A percentile compares a stretch with the other conserved stretches of the same genome.
These are phyloP conservation scores for Epinotia nisella DNA, from an alignment of 2,888 invertebrate species.

Conservation along the genomic window DNA sequence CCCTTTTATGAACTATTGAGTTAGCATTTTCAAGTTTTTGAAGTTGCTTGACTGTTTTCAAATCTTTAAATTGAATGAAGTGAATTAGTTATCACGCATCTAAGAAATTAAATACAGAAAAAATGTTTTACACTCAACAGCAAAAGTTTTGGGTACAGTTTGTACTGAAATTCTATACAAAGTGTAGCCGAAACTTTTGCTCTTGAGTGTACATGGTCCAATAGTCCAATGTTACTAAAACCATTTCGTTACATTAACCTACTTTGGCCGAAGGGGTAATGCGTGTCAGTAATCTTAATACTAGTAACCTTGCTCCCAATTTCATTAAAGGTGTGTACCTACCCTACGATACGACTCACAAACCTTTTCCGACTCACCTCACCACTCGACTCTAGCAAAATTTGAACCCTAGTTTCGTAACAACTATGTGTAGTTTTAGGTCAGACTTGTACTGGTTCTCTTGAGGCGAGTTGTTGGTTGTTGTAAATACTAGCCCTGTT, in stretches of 20 bases:
- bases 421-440: background rate
- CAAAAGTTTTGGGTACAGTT: too few species aligned
- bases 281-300: conserved; percentile 25
- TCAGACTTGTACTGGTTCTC: background rate
- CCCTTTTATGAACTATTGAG: too few species aligned
- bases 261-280: conserved; percentile 21
- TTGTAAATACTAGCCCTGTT: conserved; percentile 4
- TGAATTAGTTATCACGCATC: too few species aligned
- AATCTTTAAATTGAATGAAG: too few species aligned
- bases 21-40: too few species aligned
- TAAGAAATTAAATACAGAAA: too few species aligned
- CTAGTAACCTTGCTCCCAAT: conserved; percentile 30
- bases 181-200: too few species aligned
- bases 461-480: background rate
- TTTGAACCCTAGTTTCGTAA: background rate
- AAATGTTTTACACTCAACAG: too few species aligned
- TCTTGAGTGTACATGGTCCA: too few species aligned
- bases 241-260: conserved; percentile 17
- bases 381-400: background rate
- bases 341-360: background rate
- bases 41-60: too few species aligned
- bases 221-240: background rate
- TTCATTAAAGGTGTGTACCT: conserved; percentile 5
- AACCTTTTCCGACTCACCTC: background rate
- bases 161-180: too few species aligned